Conservation (phyloP, 2,113 vertebrate genomes). For the Hippocampus mohnikei region DNA sequence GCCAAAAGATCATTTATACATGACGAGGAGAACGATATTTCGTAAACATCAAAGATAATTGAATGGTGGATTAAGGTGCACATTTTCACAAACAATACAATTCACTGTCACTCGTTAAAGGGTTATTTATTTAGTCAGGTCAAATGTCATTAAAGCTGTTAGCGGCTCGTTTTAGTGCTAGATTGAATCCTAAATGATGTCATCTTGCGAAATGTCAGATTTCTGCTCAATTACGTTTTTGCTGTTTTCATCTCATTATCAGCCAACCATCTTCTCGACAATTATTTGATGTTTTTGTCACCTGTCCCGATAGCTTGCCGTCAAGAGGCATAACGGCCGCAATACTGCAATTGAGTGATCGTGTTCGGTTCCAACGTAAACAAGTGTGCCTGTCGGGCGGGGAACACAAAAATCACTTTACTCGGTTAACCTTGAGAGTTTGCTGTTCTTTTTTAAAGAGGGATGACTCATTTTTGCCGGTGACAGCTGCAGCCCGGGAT, state of each 20-base stretch:
- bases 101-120: neutral
- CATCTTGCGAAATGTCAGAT: neutral
- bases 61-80: no score
- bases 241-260: neutral
- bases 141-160: neutral
- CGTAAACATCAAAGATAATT: no score
- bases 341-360: neutral
- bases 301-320: neutral
- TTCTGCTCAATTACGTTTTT: neutral
- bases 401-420: neutral
- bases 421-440: conserved; percentile 4
- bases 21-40: no score
- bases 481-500: neutral
- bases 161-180: neutral
- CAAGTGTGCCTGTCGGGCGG: neutral
- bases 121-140: neutral
- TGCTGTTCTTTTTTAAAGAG: neutral
- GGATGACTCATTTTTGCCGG: conserved; percentile 1
- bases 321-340: neutral
- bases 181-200: neutral
- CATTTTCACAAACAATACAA: neutral
- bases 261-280: neutral
- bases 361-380: neutral
- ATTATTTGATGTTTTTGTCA: neutral
- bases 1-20: no score